Base-by-base conservation (phyloP, 2,888 invertebrate species). In the Hyppa rectilinea region DNA sequence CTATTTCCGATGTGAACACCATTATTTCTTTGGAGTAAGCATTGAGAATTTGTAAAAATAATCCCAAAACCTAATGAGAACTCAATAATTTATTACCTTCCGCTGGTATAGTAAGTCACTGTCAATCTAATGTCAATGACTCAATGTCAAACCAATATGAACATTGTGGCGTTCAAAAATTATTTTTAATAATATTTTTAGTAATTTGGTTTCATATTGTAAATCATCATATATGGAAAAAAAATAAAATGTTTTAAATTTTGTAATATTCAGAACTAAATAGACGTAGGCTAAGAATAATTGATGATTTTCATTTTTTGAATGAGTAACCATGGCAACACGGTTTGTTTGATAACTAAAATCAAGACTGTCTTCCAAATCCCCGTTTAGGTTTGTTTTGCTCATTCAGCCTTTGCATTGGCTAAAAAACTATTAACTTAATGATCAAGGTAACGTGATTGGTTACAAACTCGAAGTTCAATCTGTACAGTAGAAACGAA, bases 311-410 rank as follows among this genome's bases (percentile, higher is more conserved):
- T 9, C 2, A 31, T 55, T 50, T 53, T 71, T 53, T 29, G 1
- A 60, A 78, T 38, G 34, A 55, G 89, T 90, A 71, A 78, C 86
- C 91, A 90, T 90, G 88, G 88, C 88, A 91, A 86, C 85, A 87
- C 85, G 84, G 50, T 74, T 79, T 83, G 83, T 83, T 85, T 81
- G 75, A 82, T 75, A 81, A 72, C 72, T 65, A 36, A 36, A 6
- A 60, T 23, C 29, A 38, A 36, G 43, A 10, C 31, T 4, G 67
- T 76, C 78, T 72, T 71, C 50, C 12, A 0, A 23, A 0, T 10
- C 5, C 5, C 0, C 7, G 12, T 4, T 34, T 2, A 0, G 43
- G 10, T 43, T 52, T 50, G 49, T 31, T 58, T 23, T 47, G 2
- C 2, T n/a, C 0, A 10, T 23, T 4, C 29, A 40, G 12, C 0